Conservation (phyloP, 2,113 vertebrate genomes). For the Litocranius walleri region DNA sequence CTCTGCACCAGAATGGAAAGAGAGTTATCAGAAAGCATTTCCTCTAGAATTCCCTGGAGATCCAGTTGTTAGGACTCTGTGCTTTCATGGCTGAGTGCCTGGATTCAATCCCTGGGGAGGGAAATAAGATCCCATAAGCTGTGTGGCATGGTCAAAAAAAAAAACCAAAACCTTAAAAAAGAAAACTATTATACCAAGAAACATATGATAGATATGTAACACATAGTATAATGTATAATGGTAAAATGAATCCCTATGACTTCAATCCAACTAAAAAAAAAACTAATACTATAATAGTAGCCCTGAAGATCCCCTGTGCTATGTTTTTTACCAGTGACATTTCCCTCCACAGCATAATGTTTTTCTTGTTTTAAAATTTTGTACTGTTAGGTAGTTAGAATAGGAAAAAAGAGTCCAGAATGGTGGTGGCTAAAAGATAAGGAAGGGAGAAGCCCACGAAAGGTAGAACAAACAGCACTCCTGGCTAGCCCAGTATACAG, state of each 20-base stretch:
- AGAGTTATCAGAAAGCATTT: neutral
- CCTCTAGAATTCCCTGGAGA: neutral
- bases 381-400: neutral
- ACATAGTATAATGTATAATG: neutral
- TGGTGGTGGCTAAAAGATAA: neutral
- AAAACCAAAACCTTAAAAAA: neutral
- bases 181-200: neutral
- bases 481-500: neutral
- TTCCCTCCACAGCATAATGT: neutral
- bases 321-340: neutral
- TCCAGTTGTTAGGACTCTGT: neutral
- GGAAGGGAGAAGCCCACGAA: neutral
- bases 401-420: neutral
- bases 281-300: neutral
- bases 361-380: neutral
- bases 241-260: neutral
- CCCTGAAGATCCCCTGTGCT: neutral
- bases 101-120: neutral
- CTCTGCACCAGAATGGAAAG: neutral
- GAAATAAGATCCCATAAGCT: neutral
- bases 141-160: neutral
- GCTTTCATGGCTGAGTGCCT: neutral
- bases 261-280: neutral
- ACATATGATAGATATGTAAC: neutral
- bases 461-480: neutral